These are phyloP conservation scores for Leptothorax acervorum DNA, from an alignment of 2,888 invertebrate species.

Conservation along the genomic window DNA sequence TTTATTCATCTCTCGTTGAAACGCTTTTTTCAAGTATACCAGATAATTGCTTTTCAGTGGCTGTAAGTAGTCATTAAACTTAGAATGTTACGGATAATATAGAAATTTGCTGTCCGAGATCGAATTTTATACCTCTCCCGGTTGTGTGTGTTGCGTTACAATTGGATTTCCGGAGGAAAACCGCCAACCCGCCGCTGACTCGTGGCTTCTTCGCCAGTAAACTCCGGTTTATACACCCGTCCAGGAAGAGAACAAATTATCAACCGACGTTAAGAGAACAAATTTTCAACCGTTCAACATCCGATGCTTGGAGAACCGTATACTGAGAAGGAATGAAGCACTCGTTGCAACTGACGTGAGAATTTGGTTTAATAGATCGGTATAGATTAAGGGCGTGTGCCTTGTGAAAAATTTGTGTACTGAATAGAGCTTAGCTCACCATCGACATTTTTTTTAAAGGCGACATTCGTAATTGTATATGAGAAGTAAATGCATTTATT, in stretches of 20 bases:
- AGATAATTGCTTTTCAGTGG: neutral
- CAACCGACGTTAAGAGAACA: constrained; percentile 27
- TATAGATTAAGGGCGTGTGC: constrained; percentile 9
- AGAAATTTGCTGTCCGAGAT: constrained; percentile 1
- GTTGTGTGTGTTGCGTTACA: neutral
- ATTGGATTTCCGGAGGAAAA: constrained; percentile 27
- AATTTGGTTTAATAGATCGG: constrained; percentile 31
- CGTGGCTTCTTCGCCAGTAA: constrained; percentile 15
- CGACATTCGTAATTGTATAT: neutral
- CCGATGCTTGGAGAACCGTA: neutral
- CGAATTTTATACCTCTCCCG: constrained; percentile 16
- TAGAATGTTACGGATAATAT: neutral
- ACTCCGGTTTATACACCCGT: constrained; percentile 3
- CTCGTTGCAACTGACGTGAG: constrained; percentile 38
- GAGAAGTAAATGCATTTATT: neutral
- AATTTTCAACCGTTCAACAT: constrained; percentile 38
- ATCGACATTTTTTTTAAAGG: neutral
- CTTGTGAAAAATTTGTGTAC: constrained; percentile 13
- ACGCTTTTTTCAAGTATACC: neutral
- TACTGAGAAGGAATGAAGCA: neutral
- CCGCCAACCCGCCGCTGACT: neutral
- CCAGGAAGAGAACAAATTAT: constrained; percentile 36
- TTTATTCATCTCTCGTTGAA: neutral
- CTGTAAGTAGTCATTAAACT: neutral
- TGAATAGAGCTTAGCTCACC: neutral